These are phyloP conservation scores for Talpa occidentalis DNA, from an alignment of 2,113 vertebrate species.

Conservation along the genomic window DNA sequence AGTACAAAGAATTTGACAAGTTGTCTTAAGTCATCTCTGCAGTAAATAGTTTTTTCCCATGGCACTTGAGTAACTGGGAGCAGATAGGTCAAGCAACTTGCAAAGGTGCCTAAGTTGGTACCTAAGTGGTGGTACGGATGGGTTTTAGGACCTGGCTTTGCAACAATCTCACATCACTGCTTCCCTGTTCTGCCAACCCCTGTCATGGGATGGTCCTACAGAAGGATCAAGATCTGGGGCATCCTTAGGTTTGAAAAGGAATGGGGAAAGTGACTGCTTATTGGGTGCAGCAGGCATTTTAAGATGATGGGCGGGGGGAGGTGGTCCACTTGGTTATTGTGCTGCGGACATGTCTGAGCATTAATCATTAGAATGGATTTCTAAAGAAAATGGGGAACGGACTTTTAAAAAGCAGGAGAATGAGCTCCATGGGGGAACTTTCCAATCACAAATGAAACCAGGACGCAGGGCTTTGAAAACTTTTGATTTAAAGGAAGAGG, in stretches of 20 bases:
- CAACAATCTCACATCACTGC: not conserved
- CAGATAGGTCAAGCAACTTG: not conserved
- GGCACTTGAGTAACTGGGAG: not conserved
- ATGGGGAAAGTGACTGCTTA: not conserved
- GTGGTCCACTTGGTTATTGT: not conserved
- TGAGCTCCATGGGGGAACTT: not conserved
- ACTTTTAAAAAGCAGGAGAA: not conserved
- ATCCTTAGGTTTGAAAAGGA: not conserved
- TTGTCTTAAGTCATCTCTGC: not conserved
- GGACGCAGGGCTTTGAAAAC: not conserved
- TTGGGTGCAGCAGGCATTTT: not conserved
- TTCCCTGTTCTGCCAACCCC: not conserved
- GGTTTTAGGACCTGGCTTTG: not conserved
- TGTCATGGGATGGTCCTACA: not conserved
- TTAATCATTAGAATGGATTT: not conserved
- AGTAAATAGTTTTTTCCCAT: not conserved
- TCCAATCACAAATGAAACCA: not conserved
- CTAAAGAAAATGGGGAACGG: not conserved
- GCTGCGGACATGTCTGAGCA: not conserved
- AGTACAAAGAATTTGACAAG: not conserved
- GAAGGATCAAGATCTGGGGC: not conserved
- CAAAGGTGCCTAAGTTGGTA: accelerated
- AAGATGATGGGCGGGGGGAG: too few species aligned
- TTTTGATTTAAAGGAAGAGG: not conserved
- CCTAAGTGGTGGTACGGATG: not conserved